Evolutionary conservation across 2,888 invertebrate genomes (phyloP), one percentile per base, ranked within the genome.

Genomic region (Eristalis pertinax): DNA sequence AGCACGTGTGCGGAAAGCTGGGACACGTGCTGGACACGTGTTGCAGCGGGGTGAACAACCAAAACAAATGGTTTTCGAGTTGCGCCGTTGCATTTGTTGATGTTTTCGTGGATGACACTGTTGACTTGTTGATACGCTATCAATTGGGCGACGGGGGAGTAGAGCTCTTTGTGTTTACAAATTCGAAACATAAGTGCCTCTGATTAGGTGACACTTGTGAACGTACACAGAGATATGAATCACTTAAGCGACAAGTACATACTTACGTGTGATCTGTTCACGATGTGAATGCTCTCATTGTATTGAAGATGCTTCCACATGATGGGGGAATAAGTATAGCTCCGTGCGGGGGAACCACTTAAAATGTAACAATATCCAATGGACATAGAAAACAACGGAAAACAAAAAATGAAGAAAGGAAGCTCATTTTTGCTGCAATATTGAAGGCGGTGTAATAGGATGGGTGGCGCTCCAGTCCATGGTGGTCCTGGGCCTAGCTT

Each of bases 11-110:
- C n/a, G 64, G 77, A 56, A 67, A 75, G 77, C 82, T 62, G 75
- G 63, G 68, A 74, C 78, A 83, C 82, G 84, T 85, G 89, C 56
- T 41, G 13, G 8, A 8, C 80, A 88, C 32, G 70, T 77, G 88
- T 56, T 50, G 68, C 15, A n/a, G 29, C 22, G 56, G 7, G 26
- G 60, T 65, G 41, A 76, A 83, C 56, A 84, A 70, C 60, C 26
- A 63, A 38, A 29, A 68, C 75, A 87, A 87, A 75, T 74, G 73
- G 35, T n/a, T 80, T 67, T 68, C 29, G 76, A 87, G 87, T 76
- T 73, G 87, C 68, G 80, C 79, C 74, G 22, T 77, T 62, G 56
- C 4, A 35, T 43, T 84, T 84, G 85, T 76, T 87, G 29, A 68
- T 79, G 38, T 56, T 56, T 73, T 64, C n/a, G 38, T 19, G n/a